A percentile compares a stretch with the other conserved stretches of the same genome.
phyloP scores from a whole-genome alignment of 2,888 invertebrate genomes.

The Chrysolina haemoptera region DNA sequence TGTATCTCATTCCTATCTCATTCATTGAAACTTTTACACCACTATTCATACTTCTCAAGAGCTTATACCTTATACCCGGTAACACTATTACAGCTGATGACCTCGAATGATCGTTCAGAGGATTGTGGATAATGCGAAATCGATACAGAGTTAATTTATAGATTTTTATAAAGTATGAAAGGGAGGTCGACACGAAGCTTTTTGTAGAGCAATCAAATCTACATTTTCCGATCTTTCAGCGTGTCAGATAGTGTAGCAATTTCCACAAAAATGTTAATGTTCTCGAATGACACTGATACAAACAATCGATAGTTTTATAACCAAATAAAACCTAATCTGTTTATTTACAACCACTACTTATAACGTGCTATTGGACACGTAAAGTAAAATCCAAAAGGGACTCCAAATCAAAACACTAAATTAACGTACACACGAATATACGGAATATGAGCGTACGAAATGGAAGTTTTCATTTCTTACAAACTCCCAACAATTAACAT shows the following conservation, averaged over 20 bases:
- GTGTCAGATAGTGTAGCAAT: not conserved
- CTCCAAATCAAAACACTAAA: no score
- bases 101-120: conserved; percentile 7
- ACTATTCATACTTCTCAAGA: no score
- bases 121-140: conserved; percentile 34
- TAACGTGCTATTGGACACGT: no score
- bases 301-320: not conserved
- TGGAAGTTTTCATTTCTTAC: no score
- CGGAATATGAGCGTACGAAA: no score
- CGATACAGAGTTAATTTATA: conserved; percentile 34
- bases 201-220: not conserved
- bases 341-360: no score
- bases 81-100: not conserved
- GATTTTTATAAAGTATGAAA: conserved; percentile 31
- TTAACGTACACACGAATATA: no score
- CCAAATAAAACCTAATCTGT: not conserved
- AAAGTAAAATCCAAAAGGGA: no score
- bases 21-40: no score
- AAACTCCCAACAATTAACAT: no score
- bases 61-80: not conserved
- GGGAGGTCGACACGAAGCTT: conserved; percentile 9
- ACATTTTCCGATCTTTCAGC: conserved; percentile 7
- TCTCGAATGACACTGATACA: not conserved
- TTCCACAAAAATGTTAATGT: not conserved
- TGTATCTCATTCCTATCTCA: no score